Evolutionary conservation across 2,113 vertebrate species (phyloP).

Genomic region (Brachypodius melanocephalos): DNA sequence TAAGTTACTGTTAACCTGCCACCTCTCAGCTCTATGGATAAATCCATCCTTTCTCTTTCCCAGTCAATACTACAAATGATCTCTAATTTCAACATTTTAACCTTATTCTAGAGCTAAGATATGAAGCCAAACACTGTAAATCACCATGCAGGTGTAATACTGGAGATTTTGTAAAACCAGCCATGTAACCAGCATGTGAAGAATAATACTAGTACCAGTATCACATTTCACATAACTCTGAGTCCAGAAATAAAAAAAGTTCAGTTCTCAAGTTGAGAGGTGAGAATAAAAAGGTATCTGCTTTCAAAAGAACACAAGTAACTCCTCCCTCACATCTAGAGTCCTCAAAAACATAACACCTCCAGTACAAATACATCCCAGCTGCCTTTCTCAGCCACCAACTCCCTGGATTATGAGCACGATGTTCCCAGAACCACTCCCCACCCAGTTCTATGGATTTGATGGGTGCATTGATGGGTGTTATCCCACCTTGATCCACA

Average conservation of each 20-base stretch:
- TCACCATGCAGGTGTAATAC: background rate
- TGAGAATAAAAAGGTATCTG: background rate
- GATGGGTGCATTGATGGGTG: background rate
- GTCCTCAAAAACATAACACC: background rate
- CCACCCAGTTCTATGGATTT: accelerated
- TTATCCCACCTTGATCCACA: slow-evolving; percentile 78
- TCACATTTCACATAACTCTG: background rate
- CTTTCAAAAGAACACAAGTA: background rate
- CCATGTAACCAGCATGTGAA: background rate
- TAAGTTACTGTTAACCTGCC: background rate
- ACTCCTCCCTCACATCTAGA: background rate
- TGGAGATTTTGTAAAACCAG: background rate
- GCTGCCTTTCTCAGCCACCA: background rate
- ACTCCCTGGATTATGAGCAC: accelerated
- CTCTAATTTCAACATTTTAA: background rate
- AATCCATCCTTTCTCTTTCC: background rate
- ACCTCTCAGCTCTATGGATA: background rate
- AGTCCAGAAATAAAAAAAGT: background rate
- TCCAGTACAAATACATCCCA: background rate
- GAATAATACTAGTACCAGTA: background rate
- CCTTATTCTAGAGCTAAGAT: background rate
- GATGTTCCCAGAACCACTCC: accelerated
- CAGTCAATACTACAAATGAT: background rate
- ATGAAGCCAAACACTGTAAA: background rate
- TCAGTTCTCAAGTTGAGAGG: background rate